These are phyloP conservation scores for Eulacestoma nigropectus DNA, from an alignment of 2,113 vertebrate species.

Conservation along the genomic window DNA sequence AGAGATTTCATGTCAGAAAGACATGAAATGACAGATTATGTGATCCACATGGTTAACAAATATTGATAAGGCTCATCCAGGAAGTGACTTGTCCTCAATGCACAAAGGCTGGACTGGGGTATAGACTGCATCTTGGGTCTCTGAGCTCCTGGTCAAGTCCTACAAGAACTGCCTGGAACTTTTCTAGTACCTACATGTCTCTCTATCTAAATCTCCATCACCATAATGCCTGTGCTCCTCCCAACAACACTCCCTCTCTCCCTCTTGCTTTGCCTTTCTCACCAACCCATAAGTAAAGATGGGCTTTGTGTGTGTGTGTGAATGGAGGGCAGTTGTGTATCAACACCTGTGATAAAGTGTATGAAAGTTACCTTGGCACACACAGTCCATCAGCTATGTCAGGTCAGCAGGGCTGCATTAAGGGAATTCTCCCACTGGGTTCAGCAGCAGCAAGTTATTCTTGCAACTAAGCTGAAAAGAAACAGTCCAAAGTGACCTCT, in stretches of 20 bases:
- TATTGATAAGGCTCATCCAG: background rate
- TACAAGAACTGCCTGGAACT: background rate
- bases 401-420: background rate
- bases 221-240: background rate
- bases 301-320: background rate
- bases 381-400: background rate
- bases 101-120: background rate
- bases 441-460: background rate
- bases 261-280: background rate
- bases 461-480: background rate
- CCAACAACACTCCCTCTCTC: background rate
- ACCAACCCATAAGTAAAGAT: background rate
- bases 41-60: background rate
- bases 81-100: background rate
- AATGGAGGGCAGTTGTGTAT: background rate
- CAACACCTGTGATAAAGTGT: background rate
- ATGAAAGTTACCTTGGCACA: background rate
- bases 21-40: background rate
- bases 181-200: slow-evolving; percentile 32
- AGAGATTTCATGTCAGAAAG: background rate
- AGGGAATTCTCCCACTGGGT: background rate
- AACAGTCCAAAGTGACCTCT: background rate
- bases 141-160: background rate
- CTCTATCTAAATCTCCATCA: slow-evolving; percentile 2
- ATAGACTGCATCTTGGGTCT: background rate